Percentiles rank a stretch among this genome's conserved stretches.
Conservation (phyloP, 1,140 invertebrate species). For the Drosophila obscura region DNA sequence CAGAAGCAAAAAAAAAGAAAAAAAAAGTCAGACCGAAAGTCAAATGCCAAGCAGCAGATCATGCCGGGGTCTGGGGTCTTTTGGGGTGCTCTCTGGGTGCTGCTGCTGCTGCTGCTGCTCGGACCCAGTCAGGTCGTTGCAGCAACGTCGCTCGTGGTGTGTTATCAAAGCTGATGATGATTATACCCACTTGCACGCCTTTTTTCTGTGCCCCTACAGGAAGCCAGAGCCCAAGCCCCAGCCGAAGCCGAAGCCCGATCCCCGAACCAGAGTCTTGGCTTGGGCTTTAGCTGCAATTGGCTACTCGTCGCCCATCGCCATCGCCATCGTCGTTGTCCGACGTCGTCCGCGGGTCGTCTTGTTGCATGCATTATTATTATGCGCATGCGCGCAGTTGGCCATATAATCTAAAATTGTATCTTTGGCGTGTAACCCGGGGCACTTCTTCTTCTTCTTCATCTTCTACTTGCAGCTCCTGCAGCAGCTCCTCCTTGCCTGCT, state of each 20-base stretch:
- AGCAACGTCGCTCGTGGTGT: conserved; percentile 74
- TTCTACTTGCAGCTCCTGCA: conserved; percentile 29
- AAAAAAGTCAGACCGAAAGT: conserved; percentile 64
- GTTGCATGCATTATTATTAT: conserved; percentile 83
- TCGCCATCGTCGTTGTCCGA: conserved; percentile 10
- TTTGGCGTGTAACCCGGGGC: conserved; percentile 83
- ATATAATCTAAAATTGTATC: conserved; percentile 84
- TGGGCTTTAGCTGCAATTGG: conserved; percentile 67
- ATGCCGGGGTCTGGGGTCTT: conserved; percentile 50
- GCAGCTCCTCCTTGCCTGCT: conserved; percentile 13
- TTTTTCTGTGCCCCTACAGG: conserved; percentile 62
- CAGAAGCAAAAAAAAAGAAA: background rate
- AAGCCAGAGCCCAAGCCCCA: conserved; percentile 20
- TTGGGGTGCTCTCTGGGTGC: conserved; percentile 28
- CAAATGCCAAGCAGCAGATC: conserved; percentile 80
- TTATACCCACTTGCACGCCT: conserved; percentile 83
- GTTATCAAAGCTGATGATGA: conserved; percentile 83
- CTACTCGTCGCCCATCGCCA: conserved; percentile 58
- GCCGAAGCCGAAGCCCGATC: background rate
- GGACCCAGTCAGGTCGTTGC: conserved; percentile 67
- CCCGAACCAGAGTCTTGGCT: conserved; percentile 8
- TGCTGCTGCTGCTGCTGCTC: conserved; percentile 1
- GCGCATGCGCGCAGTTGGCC: conserved; percentile 82
- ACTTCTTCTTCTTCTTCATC: conserved; percentile 51
- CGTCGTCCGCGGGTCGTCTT: conserved; percentile 38